These are phyloP conservation scores for Hydrozoanthus tunicans DNA, from an alignment of 64 coral and sea anemone genomes.

Conservation along the genomic window DNA sequence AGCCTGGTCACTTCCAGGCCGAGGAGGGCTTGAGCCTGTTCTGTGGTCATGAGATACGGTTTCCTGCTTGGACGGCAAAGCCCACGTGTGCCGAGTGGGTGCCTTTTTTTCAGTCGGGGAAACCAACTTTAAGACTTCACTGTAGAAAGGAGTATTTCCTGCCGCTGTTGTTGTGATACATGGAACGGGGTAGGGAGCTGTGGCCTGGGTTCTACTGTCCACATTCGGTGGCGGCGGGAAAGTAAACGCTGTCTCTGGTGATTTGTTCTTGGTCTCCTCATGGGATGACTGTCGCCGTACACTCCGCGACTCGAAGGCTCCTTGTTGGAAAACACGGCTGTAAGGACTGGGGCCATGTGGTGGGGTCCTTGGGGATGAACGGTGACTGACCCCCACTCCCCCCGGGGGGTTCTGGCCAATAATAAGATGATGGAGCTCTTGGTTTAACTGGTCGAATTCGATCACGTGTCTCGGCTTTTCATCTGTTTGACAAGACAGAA, in stretches of 20 bases:
- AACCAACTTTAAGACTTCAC: slow-evolving; percentile 21
- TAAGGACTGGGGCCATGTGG: not conserved
- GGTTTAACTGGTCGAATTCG: slow-evolving; percentile 3
- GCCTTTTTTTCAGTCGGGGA: slow-evolving; percentile 9
- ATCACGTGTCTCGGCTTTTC: not conserved
- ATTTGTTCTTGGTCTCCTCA: not conserved
- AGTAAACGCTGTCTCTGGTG: not conserved
- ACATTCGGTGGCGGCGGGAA: slow-evolving; percentile 26
- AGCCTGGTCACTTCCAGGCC: not conserved
- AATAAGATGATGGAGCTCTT: slow-evolving; percentile 32
- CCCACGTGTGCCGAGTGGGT: not conserved
- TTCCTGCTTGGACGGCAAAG: slow-evolving; percentile 22
- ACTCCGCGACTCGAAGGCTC: not conserved
- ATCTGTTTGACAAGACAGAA: slow-evolving; percentile 7
- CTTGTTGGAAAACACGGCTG: not conserved
- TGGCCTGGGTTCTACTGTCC: not conserved
- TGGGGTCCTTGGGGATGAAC: slow-evolving; percentile 12
- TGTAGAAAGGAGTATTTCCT: slow-evolving; percentile 21
- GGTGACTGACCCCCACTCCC: not conserved
- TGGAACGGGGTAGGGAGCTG: slow-evolving; percentile 27
- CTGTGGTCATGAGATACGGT: slow-evolving; percentile 1
- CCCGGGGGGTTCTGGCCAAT: not conserved
- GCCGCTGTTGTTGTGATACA: not conserved
- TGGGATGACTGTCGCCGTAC: not conserved
- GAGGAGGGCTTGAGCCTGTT: not conserved